phyloP scores from a whole-genome alignment of 92 coral and sea anemone genomes.

The Actinernus sp. region DNA sequence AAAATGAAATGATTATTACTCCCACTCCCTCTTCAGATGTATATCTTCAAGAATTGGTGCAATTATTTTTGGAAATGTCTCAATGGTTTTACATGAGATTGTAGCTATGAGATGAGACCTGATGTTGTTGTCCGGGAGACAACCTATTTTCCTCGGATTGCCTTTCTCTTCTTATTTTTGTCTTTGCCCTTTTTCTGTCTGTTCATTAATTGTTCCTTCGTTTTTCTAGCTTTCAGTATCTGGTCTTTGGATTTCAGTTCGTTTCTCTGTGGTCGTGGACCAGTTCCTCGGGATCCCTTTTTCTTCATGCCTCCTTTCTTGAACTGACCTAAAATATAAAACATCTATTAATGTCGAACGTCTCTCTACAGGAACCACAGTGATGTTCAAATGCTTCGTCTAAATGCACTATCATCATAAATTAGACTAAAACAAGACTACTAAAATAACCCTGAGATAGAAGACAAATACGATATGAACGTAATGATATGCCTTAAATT shows the following conservation, averaged over 20 bases:
- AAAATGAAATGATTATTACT: too few relatives aligned
- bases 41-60: too few relatives aligned
- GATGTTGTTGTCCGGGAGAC: too few relatives aligned
- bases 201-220: slow-evolving; percentile 64
- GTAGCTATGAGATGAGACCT: too few relatives aligned
- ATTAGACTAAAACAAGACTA: too few relatives aligned
- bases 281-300: slow-evolving; percentile 33
- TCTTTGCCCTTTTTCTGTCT: slow-evolving; percentile 66
- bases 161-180: slow-evolving; percentile 34
- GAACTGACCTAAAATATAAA: slow-evolving; percentile 46
- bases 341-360: background rate
- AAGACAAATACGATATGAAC: background rate
- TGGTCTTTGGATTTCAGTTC: slow-evolving; percentile 82
- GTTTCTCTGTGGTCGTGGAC: slow-evolving; percentile 24
- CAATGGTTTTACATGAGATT: too few relatives aligned
- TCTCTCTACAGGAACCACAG: too few relatives aligned
- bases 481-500: background rate
- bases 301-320: slow-evolving; percentile 21
- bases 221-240: slow-evolving; percentile 79
- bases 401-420: too few relatives aligned
- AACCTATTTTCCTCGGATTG: slow-evolving; percentile 15
- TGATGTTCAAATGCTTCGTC: too few relatives aligned
- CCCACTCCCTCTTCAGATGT: too few relatives aligned
- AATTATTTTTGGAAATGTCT: too few relatives aligned
- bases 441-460: too few relatives aligned